Conservation (phyloP, 2,888 invertebrate genomes). For the Syrista parreyssii region DNA sequence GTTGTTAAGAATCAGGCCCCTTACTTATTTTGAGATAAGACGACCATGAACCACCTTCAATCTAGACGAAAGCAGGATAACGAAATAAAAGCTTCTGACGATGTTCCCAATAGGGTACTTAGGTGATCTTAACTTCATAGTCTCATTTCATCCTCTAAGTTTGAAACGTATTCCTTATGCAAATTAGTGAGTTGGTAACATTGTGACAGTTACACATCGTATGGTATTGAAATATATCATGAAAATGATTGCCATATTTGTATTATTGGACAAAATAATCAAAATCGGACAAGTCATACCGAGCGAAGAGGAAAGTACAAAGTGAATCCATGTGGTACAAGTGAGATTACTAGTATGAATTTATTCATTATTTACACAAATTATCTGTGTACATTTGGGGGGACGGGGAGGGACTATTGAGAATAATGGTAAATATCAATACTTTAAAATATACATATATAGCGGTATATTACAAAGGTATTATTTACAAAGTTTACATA, state of each 20-base stretch:
- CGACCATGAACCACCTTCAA: neutral
- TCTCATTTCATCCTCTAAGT: neutral
- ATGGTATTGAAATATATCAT: neutral
- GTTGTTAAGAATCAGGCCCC: neutral
- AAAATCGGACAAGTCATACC: neutral
- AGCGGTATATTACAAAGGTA: constrained; percentile 54
- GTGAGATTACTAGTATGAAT: constrained; percentile 34
- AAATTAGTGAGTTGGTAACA: neutral
- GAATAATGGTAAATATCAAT: constrained; percentile 46
- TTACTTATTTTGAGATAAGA: neutral
- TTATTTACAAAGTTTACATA: constrained; percentile 63
- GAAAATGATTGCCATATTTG: neutral
- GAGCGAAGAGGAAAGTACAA: neutral
- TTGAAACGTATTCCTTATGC: neutral
- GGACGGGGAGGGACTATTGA: constrained; percentile 13
- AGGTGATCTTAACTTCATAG: neutral
- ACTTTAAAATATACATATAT: constrained; percentile 53
- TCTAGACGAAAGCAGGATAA: neutral
- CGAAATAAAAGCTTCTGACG: neutral
- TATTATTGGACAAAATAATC: neutral
- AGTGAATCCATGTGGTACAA: neutral
- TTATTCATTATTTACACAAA: constrained; percentile 49
- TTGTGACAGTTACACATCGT: neutral
- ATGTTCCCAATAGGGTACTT: neutral
- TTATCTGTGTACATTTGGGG: constrained; percentile 39